Evolutionary conservation across 2,888 invertebrate species (phyloP).

Genomic region (Hydriomena furcata): DNA sequence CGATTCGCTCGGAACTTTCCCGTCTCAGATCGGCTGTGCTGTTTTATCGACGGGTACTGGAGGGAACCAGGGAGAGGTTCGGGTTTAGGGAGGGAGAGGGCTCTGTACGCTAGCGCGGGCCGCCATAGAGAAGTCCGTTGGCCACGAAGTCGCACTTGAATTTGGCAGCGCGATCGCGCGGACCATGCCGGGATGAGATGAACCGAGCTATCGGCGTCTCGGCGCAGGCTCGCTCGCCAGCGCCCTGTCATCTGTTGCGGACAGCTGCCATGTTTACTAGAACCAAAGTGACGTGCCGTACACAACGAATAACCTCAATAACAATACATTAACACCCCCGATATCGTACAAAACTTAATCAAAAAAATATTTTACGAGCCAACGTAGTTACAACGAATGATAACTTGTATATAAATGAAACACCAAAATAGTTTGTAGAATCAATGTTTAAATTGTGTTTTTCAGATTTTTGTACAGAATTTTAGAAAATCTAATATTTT

Average conservation of each 20-base stretch:
- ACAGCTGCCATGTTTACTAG: constrained; percentile 81
- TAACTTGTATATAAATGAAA: constrained; percentile 36
- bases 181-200: constrained; percentile 69
- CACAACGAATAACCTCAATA: constrained; percentile 80
- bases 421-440: constrained; percentile 32
- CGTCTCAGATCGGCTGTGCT: constrained; percentile 64
- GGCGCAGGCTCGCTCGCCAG: constrained; percentile 78
- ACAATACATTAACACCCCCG: constrained; percentile 55
- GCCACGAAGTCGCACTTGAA: constrained; percentile 53
- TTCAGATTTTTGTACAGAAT: constrained; percentile 30
- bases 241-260: constrained; percentile 81
- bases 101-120: constrained; percentile 59
- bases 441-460: constrained; percentile 34
- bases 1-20: constrained; percentile 64
- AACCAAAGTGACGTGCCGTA: constrained; percentile 74
- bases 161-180: constrained; percentile 58
- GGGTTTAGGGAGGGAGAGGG: constrained; percentile 45
- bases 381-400: constrained; percentile 69
- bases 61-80: constrained; percentile 50
- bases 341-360: constrained; percentile 48
- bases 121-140: constrained; percentile 46
- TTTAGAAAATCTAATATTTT: constrained; percentile 29
- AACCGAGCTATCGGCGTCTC: constrained; percentile 63
- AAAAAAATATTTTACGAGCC: constrained; percentile 27
- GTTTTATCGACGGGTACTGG: constrained; percentile 69